phyloP scores from a whole-genome alignment of 2,888 invertebrate species.

The Conops quadrifasciatus region DNA sequence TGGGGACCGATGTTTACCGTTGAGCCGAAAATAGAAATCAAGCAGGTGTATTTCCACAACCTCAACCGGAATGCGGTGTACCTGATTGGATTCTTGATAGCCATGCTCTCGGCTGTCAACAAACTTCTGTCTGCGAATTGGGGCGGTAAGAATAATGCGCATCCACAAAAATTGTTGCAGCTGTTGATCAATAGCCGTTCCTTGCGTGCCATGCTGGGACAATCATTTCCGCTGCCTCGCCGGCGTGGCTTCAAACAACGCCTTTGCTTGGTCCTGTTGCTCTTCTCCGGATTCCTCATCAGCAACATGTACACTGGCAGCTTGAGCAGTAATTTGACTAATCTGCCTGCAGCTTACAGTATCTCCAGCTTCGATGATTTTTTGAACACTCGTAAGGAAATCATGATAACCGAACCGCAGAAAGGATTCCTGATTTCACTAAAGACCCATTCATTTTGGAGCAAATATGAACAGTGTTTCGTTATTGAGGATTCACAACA shows the following conservation, averaged over 20 bases:
- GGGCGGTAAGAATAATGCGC: not conserved
- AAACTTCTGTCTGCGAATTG: too few relatives aligned
- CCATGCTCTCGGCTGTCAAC: constrained; percentile 30
- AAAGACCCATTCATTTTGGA: not conserved
- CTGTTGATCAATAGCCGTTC: constrained; percentile 43
- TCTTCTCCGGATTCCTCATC: constrained; percentile 45
- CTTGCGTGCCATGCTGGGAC: constrained; percentile 49
- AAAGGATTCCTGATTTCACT: not conserved
- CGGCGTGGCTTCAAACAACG: constrained; percentile 23
- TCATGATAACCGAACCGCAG: constrained; percentile 39
- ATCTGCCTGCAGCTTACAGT: constrained; percentile 42
- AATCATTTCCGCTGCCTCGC: constrained; percentile 45
- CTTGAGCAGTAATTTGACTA: constrained; percentile 48
- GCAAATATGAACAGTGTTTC: constrained; percentile 3
- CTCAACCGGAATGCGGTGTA: not conserved
- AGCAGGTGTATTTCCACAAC: constrained; percentile 24
- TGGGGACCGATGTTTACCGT: constrained; percentile 51
- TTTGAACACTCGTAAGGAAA: constrained; percentile 39
- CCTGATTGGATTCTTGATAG: constrained; percentile 34
- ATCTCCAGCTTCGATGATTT: constrained; percentile 48
- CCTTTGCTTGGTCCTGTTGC: constrained; percentile 41
- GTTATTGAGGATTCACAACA: not conserved
- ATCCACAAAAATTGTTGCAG: not conserved
- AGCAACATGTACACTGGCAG: constrained; percentile 49
- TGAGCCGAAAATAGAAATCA: constrained; percentile 40